phyloP scores from a whole-genome alignment of 1,140 invertebrate species.

The Saccostrea glomerata region DNA sequence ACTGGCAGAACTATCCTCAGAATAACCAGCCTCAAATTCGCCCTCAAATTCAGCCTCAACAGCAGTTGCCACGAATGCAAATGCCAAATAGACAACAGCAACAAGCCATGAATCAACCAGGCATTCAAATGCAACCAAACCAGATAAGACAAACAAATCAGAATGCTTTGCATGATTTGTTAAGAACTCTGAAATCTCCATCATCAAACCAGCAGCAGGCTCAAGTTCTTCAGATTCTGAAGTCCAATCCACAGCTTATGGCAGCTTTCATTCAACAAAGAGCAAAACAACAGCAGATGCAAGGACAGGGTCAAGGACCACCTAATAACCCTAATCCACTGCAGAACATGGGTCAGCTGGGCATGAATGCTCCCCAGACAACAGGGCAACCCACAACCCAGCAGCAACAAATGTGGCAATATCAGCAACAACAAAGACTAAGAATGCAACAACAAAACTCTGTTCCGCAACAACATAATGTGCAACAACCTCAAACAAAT shows the following conservation, averaged over 20 bases:
- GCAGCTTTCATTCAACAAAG: conserved; percentile 96
- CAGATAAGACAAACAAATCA: conserved; percentile 41
- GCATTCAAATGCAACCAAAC: conserved; percentile 50
- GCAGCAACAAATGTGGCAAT: conserved; percentile 75
- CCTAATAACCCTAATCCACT: conserved; percentile 71
- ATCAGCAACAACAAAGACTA: conserved; percentile 65
- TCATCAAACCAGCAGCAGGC: conserved; percentile 95
- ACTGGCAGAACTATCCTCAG: conserved; percentile 55
- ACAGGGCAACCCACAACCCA: conserved; percentile 43
- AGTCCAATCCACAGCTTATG: conserved; percentile 97
- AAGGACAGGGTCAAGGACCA: conserved; percentile 48
- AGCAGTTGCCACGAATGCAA: conserved; percentile 57
- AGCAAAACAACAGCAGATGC: conserved; percentile 78
- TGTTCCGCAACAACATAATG: conserved; percentile 73
- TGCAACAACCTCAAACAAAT: conserved; percentile 78
- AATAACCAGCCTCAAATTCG: conserved; percentile 49
- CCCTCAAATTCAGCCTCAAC: conserved; percentile 52
- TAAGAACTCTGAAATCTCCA: conserved; percentile 92
- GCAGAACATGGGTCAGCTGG: conserved; percentile 74
- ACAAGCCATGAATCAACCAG: conserved; percentile 51
- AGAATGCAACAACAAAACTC: conserved; percentile 59
- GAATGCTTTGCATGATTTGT: conserved; percentile 90
- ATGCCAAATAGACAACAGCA: conserved; percentile 31
- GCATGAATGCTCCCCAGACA: conserved; percentile 44
- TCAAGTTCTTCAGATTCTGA: conserved; percentile 94